Evolutionary conservation across 2,113 vertebrate genomes (phyloP), one percentile per base, ranked within the genome.

Genomic region (Antennarius striatus): DNA sequence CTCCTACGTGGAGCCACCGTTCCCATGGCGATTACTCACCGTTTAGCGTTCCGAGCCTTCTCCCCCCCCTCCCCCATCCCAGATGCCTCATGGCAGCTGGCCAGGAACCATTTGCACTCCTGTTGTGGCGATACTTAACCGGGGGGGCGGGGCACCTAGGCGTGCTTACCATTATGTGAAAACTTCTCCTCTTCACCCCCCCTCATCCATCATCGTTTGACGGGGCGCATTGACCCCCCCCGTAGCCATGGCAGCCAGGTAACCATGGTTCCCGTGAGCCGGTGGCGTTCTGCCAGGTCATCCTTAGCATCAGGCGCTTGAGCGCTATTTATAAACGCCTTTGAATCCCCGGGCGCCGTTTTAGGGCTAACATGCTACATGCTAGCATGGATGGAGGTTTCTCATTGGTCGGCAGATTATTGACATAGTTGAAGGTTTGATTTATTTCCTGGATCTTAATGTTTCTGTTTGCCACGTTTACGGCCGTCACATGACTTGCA

Each of bases 171-270:
- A 49, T 39, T 74, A 29, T 61, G 36, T 47, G 43, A 53, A 17
- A 50, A 45, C 28, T 8, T 15, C 14, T 28, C 11, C 1, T 36
- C 22, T 14, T 30, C n/a, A 4, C 7, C 39, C 45, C 69, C 3
- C 62, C 71, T 75, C 81, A 77, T 87, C 75, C 77, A 79, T 89
- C 83, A 83, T 56, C 36, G 67, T 73, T 48, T 70, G 82, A 91
- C 77, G 65, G 81, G 63, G 63, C 73, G 70, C 6, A 46, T 71
- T 82, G 86, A 87, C 22, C 22, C 76, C 76, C 76, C 54, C 32
- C 36, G 86, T 87, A 87, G 80, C 83, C 56, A 22, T 85, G 73
- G 74, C 77, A 84, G 80, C 80, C 84, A 84, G 85, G 89, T 87
- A 86, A 84, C 86, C 80, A 86, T 85, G 85, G 77, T 71, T 70